Base-by-base conservation (phyloP, 2,888 invertebrate species). In the Lymantria dispar region DNA sequence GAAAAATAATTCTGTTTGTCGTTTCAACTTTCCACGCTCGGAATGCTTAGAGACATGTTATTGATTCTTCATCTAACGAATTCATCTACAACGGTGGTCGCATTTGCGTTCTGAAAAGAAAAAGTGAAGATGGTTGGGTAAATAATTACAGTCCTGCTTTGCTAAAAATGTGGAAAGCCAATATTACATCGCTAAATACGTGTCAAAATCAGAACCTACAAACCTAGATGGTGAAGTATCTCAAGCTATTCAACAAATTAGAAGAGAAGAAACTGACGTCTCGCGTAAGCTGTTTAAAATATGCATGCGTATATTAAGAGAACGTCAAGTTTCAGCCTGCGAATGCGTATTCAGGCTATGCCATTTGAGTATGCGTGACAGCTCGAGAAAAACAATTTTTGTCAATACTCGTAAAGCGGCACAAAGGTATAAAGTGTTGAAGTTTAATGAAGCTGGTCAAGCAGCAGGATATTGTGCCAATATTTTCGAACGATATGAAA, bases 301-400 rank as follows among this genome's bases (percentile, higher is more conserved):
- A 50, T 74, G 69, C 37, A 72, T 73, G 70, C 47, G 47, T 13
- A 70, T 76, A 50, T 45, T 76, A 13, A 48, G 63, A 29, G 64
- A 74, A 58, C 50, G 70, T 40, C 66, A 71, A 64, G 58, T 75
- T 10, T 72, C 72, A 45, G 67, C 72, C 12, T 38, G 47, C 29
- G 70, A 75, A 67, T 72, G 68, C 51, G 71, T 52, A 11, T 72
- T 48, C 55, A 44, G 47, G 14, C 33, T 38, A 7, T 38, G 38
- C 11, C 38, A 38, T 38, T n/a, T 38, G 7, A 10, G 7, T n/a
- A 11, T 38, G 7, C 33, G 38, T 8, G 38, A 50, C 13, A 50
- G 46, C 30, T 50, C 50, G 31, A 8, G 46, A 37, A 50, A 8
- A n/a, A 13, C 36, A 8, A 38, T 43, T 14, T 50, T 50, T 22